Conservation (phyloP, 2,113 vertebrate species). For the Rhabdornis inornatus region DNA sequence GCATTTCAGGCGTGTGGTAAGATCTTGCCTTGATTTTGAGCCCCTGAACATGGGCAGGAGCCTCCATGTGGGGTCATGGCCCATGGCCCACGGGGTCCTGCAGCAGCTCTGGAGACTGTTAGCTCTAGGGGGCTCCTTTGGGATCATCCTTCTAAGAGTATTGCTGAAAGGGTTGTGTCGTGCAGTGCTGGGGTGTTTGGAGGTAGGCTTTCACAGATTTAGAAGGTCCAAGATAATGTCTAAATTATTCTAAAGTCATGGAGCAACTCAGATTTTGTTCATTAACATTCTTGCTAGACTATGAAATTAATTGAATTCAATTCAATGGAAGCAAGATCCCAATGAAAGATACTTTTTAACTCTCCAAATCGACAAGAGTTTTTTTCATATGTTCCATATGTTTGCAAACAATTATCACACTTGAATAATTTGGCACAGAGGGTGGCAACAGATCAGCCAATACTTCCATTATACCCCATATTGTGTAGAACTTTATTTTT, state of each 20-base stretch:
- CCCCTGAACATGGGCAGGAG: neutral
- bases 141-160: neutral
- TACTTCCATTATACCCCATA: neutral
- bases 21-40: neutral
- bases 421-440: neutral
- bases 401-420: neutral
- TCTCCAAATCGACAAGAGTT: neutral
- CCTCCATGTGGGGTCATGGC: neutral
- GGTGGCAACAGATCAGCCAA: neutral
- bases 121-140: neutral
- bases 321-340: neutral
- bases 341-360: neutral
- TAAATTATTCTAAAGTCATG: neutral
- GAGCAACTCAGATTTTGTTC: neutral
- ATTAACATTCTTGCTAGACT: neutral
- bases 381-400: neutral
- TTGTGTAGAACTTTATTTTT: neutral
- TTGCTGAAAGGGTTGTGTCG: neutral
- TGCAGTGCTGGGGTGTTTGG: neutral
- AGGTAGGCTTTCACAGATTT: neutral
- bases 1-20: neutral
- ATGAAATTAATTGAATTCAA: neutral
- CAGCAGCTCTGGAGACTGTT: neutral
- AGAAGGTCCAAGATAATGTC: neutral
- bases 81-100: accelerated